A percentile compares a stretch with the other conserved stretches of the same genome.
phyloP scores from a whole-genome alignment of 2,797 vertebrate species.

The Aselliscus stoliczkanus region DNA sequence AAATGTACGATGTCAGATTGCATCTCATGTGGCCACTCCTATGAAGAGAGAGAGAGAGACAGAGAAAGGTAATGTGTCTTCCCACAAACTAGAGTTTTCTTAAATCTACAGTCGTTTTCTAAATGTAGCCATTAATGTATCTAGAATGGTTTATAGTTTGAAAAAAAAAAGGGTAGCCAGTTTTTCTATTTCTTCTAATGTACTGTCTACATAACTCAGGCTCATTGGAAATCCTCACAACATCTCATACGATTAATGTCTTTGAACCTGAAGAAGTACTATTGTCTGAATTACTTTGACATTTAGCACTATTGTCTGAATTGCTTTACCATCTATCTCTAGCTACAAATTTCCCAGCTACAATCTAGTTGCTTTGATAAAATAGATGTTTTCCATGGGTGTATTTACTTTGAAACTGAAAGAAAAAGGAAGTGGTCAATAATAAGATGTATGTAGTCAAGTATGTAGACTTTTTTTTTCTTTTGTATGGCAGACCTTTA shows the following conservation, averaged over 20 bases:
- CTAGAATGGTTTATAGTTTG: neutral
- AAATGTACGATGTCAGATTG: neutral
- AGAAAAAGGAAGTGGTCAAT: neutral
- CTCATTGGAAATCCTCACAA: neutral
- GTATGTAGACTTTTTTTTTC: neutral
- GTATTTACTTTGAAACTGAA: neutral
- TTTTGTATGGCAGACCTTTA: neutral
- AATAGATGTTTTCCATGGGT: neutral
- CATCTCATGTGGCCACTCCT: neutral
- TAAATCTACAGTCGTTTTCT: neutral
- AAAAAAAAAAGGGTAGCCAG: neutral
- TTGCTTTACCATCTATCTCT: neutral
- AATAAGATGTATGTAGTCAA: neutral
- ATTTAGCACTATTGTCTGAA: neutral
- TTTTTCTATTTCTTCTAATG: neutral
- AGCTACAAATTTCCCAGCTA: neutral
- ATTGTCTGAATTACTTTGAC: neutral
- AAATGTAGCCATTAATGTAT: neutral
- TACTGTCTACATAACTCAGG: neutral
- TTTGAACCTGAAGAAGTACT: neutral
- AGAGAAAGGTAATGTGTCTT: neutral
- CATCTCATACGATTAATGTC: neutral
- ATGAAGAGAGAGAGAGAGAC: neutral
- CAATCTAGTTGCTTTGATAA: neutral
- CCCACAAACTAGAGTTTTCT: neutral